Evolutionary conservation across 1,140 invertebrate genomes (phyloP).

Genomic region (Eumeta japonica): DNA sequence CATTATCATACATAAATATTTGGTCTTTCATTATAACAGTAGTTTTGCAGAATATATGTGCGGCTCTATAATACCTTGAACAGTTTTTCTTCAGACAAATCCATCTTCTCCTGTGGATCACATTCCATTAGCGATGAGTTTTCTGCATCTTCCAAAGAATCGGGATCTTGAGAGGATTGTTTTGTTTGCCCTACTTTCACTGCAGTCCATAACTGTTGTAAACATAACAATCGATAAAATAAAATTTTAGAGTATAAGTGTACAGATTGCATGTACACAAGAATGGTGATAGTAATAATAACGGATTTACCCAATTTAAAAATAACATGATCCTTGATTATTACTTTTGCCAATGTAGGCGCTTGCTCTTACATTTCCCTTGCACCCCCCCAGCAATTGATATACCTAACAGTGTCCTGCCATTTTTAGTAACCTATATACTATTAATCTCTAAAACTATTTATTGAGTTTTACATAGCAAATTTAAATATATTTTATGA

Average conservation of each 20-base stretch:
- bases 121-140: conserved; percentile 41
- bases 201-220: conserved; percentile 40
- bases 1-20: too few relatives aligned
- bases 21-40: background rate
- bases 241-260: too few relatives aligned
- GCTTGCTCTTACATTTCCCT: too few relatives aligned
- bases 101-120: conserved; percentile 39
- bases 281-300: too few relatives aligned
- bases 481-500: background rate
- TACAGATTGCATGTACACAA: too few relatives aligned
- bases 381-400: too few relatives aligned
- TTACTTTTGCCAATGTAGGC: too few relatives aligned
- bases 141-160: conserved; percentile 39
- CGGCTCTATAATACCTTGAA: conserved; percentile 40
- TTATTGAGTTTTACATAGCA: background rate
- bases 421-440: background rate
- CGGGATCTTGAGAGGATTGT: conserved; percentile 36
- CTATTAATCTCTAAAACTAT: background rate
- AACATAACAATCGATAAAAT: too few relatives aligned
- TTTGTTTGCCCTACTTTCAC: conserved; percentile 44
- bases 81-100: conserved; percentile 34
- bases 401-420: too few relatives aligned
- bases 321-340: too few relatives aligned
- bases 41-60: background rate
- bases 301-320: too few relatives aligned